A percentile compares a stretch with the other conserved stretches of the same genome.
Conservation (phyloP, 2,113 vertebrate genomes). For the Amblyopsis rosae region DNA sequence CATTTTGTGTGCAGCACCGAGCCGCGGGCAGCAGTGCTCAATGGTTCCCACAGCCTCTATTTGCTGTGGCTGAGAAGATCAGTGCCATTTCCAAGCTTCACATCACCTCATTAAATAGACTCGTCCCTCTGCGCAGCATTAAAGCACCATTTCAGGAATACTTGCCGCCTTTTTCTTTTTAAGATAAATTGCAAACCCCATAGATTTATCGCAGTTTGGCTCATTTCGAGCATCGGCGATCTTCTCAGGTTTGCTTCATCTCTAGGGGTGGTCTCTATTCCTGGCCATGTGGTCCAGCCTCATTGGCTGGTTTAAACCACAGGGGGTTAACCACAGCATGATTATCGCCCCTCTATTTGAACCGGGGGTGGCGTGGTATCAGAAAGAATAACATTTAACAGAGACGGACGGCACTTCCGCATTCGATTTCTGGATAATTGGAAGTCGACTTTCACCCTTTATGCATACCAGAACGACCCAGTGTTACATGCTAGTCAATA, state of each 20-base stretch:
- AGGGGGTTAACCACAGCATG: conserved; percentile 67
- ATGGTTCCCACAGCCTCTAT: conserved; percentile 63
- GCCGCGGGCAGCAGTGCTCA: conserved; percentile 46
- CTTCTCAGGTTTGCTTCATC: conserved; percentile 53
- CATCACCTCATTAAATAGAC: conserved; percentile 62
- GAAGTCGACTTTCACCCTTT: too few species aligned
- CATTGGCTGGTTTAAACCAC: conserved; percentile 56
- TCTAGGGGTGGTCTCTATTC: conserved; percentile 23
- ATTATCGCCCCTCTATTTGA: conserved; percentile 55
- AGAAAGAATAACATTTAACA: too few species aligned
- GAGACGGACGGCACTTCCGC: too few species aligned
- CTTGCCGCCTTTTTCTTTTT: conserved; percentile 8
- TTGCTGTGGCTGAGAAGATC: conserved; percentile 56
- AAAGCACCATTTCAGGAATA: conserved; percentile 38
- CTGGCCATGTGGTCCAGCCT: conserved; percentile 49
- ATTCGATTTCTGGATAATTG: too few species aligned
- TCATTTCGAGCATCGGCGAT: conserved; percentile 51
- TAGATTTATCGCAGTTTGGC: conserved; percentile 35
- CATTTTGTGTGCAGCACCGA: conserved; percentile 51
- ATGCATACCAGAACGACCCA: too few species aligned
- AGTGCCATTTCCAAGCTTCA: conserved; percentile 58
- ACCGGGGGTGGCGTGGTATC: not conserved
- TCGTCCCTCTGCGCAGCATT: conserved; percentile 48
- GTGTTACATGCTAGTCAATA: too few species aligned
- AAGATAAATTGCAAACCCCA: conserved; percentile 1